These are phyloP conservation scores for Drosophila neotestacea DNA, from an alignment of 2,888 invertebrate species.

Conservation along the genomic window DNA sequence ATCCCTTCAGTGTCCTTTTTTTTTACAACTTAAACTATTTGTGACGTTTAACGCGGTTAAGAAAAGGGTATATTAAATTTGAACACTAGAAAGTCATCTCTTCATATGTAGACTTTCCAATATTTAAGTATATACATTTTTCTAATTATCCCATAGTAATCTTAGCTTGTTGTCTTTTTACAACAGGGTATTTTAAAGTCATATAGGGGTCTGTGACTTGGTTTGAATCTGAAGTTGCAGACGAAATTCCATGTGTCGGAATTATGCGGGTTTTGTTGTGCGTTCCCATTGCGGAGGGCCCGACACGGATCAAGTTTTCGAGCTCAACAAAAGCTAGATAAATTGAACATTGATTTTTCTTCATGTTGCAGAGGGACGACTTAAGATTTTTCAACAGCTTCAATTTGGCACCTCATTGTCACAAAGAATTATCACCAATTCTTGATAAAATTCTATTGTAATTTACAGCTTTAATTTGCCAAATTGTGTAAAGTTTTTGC, in stretches of 20 bases:
- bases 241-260: conserved; percentile 66
- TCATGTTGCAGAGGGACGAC: conserved; percentile 5
- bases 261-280: conserved; percentile 61
- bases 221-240: conserved; percentile 51
- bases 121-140: not conserved
- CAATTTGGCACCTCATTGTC: conserved; percentile 14
- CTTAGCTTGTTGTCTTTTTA: not conserved
- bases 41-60: not conserved
- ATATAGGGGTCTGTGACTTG: not conserved
- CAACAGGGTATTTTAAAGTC: not conserved
- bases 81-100: not conserved
- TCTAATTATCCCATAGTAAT: not conserved
- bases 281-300: not conserved
- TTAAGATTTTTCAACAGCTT: conserved; percentile 29
- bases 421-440: conserved; percentile 4
- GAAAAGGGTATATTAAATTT: not conserved
- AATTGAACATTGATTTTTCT: conserved; percentile 49
- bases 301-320: conserved; percentile 27
- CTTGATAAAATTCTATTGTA: conserved; percentile 30
- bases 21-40: conserved; percentile 37
- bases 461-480: conserved; percentile 1
- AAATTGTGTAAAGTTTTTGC: conserved; percentile 2
- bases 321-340: conserved; percentile 9
- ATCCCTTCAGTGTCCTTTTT: conserved; percentile 20
- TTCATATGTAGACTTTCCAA: not conserved